Percentiles rank a stretch among this genome's conserved stretches.
These are phyloP conservation scores for Siderastrea siderea DNA, from an alignment of 92 coral and sea anemone genomes.

Conservation along the genomic window DNA sequence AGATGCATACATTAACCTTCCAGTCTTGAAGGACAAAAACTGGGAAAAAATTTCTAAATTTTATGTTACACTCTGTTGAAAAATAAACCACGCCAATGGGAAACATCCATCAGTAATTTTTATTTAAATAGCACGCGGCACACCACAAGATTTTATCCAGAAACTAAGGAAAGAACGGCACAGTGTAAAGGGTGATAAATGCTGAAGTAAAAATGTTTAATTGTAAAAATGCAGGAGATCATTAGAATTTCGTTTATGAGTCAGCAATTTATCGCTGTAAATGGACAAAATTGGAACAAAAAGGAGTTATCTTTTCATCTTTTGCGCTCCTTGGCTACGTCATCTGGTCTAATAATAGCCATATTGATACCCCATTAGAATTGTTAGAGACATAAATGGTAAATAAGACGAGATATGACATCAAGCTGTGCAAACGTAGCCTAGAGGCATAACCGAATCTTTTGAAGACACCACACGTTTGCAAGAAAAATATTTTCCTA, in stretches of 20 bases:
- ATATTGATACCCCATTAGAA: neutral
- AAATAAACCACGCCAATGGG: no score
- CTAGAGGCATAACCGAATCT: neutral
- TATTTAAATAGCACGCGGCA: no score
- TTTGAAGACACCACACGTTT: neutral
- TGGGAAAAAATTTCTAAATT: no score
- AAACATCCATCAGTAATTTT: no score
- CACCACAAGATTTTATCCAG: no score
- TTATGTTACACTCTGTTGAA: no score
- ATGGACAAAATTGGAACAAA: neutral
- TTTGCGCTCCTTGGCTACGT: slow-evolving; percentile 9
- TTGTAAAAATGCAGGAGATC: no score
- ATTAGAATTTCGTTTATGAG: neutral
- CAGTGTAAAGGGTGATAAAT: no score
- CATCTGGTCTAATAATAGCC: slow-evolving; percentile 22
- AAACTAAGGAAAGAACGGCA: no score
- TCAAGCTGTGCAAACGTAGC: slow-evolving; percentile 29
- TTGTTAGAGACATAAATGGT: neutral
- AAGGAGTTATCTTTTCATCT: neutral
- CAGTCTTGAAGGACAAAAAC: no score
- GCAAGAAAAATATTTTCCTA: neutral
- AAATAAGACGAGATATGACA: neutral
- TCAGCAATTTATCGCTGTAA: neutral
- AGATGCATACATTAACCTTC: neutral
- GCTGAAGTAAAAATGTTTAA: no score